A percentile compares a stretch with the other conserved stretches of the same genome.
These are phyloP conservation scores for Oreortyx pictus DNA, from an alignment of 2,797 vertebrate species.

Conservation along the genomic window DNA sequence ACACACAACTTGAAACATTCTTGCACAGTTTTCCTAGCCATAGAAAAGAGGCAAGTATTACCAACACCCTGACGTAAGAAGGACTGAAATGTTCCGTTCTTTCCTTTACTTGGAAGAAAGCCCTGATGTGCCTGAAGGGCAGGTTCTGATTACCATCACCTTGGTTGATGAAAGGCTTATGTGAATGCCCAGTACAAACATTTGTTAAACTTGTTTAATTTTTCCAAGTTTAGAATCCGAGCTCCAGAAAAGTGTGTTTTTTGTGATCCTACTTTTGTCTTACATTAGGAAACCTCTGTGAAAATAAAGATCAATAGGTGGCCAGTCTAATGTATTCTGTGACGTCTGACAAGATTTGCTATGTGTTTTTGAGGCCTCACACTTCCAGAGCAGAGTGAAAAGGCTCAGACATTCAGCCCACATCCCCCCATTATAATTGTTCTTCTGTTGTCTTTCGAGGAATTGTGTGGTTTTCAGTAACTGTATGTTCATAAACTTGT, in stretches of 20 bases:
- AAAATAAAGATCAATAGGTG: neutral
- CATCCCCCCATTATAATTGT: neutral
- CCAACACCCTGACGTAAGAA: neutral
- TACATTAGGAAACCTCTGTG: neutral
- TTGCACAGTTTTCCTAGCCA: constrained; percentile 84
- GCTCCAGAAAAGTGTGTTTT: neutral
- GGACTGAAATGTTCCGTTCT: neutral
- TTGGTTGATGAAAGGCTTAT: neutral
- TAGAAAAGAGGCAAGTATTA: constrained; percentile 88
- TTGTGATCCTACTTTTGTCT: neutral
- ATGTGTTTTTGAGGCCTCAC: neutral
- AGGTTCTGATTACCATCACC: neutral
- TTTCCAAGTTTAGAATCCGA: neutral
- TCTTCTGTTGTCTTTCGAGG: neutral
- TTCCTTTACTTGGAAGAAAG: neutral
- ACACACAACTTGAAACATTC: constrained; percentile 79
- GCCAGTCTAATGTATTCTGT: neutral
- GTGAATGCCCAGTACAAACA: neutral
- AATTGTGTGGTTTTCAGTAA: neutral
- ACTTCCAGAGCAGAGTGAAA: neutral
- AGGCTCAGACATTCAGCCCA: neutral
- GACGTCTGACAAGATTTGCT: neutral
- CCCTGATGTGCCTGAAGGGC: neutral
- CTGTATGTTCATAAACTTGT: neutral
- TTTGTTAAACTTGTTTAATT: neutral